phyloP scores from a whole-genome alignment of 2,113 vertebrate genomes.

The Stegastes partitus region DNA sequence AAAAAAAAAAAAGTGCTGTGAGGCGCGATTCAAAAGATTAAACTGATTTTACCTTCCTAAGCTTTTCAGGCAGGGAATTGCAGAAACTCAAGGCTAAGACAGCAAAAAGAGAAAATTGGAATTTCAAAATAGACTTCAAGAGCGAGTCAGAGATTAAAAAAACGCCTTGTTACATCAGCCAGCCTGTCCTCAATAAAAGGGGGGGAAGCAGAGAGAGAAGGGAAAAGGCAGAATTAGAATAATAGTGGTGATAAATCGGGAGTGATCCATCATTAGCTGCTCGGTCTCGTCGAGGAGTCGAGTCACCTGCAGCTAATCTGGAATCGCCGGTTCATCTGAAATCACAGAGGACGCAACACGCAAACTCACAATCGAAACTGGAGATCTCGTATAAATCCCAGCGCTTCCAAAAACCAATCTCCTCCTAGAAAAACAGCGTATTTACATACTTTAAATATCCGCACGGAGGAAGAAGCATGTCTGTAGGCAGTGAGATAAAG shows the following conservation, averaged over 20 bases:
- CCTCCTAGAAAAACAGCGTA: background rate
- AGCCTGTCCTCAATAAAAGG: background rate
- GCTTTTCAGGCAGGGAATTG: background rate
- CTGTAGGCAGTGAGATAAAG: slow-evolving; percentile 10
- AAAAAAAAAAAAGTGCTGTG: background rate
- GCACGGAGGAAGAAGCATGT: background rate
- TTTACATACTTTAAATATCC: background rate
- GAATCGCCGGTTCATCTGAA: too few relatives aligned
- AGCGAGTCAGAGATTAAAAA: slow-evolving; percentile 4
- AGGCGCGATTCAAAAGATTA: slow-evolving; percentile 18
- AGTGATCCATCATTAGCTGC: too few relatives aligned
- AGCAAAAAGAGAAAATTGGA: slow-evolving; percentile 11
- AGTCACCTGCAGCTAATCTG: too few relatives aligned
- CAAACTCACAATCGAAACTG: too few relatives aligned
- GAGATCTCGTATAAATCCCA: too few relatives aligned
- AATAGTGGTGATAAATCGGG: too few relatives aligned
- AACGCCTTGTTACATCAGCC: background rate
- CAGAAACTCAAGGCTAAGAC: background rate
- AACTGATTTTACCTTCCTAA: slow-evolving; percentile 11
- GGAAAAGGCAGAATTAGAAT: too few relatives aligned
- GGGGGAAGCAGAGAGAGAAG: background rate
- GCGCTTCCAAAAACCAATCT: background rate
- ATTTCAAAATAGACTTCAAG: slow-evolving; percentile 27
- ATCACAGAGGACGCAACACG: too few relatives aligned
- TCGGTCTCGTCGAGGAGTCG: too few relatives aligned